Conservation (phyloP, 2,113 vertebrate genomes). For the Petaurus breviceps region DNA sequence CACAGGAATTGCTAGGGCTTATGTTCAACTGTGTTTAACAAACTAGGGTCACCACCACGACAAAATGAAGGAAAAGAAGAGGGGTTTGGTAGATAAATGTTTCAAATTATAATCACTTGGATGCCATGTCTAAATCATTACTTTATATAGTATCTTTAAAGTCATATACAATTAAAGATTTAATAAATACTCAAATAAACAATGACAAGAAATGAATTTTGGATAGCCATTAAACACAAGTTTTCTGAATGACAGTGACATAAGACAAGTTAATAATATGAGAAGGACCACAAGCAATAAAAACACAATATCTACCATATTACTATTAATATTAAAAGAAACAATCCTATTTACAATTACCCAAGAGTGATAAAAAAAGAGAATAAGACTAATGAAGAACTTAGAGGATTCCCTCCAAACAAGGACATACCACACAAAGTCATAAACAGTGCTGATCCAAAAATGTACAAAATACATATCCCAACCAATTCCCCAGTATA, state of each 20-base stretch:
- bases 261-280: not conserved
- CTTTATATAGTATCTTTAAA: not conserved
- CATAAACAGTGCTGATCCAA: not conserved
- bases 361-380: slow-evolving; percentile 29
- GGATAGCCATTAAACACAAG: not conserved
- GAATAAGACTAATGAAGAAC: not conserved
- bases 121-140: not conserved
- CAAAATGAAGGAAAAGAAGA: not conserved
- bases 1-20: not conserved
- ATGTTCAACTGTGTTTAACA: not conserved
- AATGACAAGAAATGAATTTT: not conserved
- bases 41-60: not conserved
- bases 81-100: not conserved
- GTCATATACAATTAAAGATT: not conserved
- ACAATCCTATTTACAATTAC: not conserved
- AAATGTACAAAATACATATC: not conserved
- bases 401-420: not conserved
- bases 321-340: not conserved
- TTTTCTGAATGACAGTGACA: not conserved
- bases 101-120: not conserved
- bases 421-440: not conserved
- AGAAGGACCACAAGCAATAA: not conserved
- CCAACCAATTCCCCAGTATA: not conserved
- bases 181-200: slow-evolving; percentile 27
- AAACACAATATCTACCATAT: not conserved